phyloP scores from a whole-genome alignment of 2,888 invertebrate genomes.

The Pristionchus fissidentatus region DNA sequence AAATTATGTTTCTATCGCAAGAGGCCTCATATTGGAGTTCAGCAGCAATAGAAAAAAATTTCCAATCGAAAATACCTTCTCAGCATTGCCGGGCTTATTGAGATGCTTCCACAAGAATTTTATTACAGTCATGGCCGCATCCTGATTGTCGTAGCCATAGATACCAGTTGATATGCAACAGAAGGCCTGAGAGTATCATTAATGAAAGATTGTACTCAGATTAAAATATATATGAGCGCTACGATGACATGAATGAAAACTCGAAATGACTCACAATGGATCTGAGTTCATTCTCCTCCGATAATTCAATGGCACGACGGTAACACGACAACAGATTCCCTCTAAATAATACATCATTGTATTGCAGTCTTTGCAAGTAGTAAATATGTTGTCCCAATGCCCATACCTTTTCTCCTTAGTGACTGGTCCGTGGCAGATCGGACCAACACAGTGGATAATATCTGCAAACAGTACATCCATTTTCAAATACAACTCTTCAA shows the following conservation, averaged over 20 bases:
- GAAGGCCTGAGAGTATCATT: slow-evolving; percentile 81
- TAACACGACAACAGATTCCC: slow-evolving; percentile 84
- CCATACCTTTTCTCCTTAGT: slow-evolving; percentile 77
- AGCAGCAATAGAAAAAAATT: too few relatives aligned
- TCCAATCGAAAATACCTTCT: too few relatives aligned
- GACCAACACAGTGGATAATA: slow-evolving; percentile 92
- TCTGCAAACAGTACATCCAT: slow-evolving; percentile 80
- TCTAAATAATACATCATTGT: slow-evolving; percentile 76
- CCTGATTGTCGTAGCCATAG: slow-evolving; percentile 87
- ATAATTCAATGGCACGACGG: slow-evolving; percentile 81
- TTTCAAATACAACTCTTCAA: too few relatives aligned
- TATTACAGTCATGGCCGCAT: slow-evolving; percentile 80
- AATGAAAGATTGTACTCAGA: too few relatives aligned
- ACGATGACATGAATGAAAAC: too few relatives aligned
- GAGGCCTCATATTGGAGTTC: too few relatives aligned
- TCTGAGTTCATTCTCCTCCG: slow-evolving; percentile 78
- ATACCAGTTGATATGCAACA: slow-evolving; percentile 94
- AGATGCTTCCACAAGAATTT: slow-evolving; percentile 54
- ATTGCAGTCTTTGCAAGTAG: background rate
- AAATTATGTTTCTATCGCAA: too few relatives aligned
- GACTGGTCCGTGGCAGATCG: slow-evolving; percentile 79
- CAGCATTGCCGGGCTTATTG: slow-evolving; percentile 35
- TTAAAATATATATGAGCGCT: too few relatives aligned
- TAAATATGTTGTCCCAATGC: background rate
- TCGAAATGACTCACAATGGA: slow-evolving; percentile 81